A percentile compares a stretch with the other conserved stretches of the same genome.
Conservation (phyloP, 2,888 invertebrate genomes). For the Drosophila birchii region DNA sequence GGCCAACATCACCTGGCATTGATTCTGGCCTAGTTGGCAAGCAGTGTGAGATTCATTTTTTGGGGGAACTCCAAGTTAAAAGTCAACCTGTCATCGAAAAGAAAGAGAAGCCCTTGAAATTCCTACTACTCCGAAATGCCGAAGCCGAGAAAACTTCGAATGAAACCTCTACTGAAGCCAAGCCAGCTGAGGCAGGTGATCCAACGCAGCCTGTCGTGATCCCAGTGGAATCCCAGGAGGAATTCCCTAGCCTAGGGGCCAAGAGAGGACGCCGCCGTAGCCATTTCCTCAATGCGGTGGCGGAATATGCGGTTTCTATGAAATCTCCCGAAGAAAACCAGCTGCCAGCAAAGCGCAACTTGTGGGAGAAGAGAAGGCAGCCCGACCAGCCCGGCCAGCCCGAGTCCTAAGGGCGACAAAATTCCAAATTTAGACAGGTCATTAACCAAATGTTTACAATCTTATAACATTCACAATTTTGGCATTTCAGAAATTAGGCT, state of each 20-base stretch:
- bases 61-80: neutral
- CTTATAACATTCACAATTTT: neutral
- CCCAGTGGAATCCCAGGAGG: neutral
- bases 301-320: neutral
- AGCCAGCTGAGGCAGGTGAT: neutral
- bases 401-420: neutral
- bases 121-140: neutral
- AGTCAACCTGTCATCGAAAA: neutral
- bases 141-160: no score
- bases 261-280: neutral
- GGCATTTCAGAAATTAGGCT: neutral
- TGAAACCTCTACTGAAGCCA: neutral
- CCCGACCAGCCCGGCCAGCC: neutral
- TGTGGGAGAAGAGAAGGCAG: neutral
- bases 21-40: neutral
- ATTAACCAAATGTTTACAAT: neutral
- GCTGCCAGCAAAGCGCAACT: neutral
- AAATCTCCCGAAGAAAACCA: neutral
- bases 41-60: neutral
- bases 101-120: neutral
- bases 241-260: neutral
- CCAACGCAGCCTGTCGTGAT: neutral
- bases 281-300: neutral
- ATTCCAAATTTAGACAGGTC: neutral
- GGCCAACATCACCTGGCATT: neutral